Conservation (phyloP, 2,888 invertebrate species). For the Opisthograptis luteolata region DNA sequence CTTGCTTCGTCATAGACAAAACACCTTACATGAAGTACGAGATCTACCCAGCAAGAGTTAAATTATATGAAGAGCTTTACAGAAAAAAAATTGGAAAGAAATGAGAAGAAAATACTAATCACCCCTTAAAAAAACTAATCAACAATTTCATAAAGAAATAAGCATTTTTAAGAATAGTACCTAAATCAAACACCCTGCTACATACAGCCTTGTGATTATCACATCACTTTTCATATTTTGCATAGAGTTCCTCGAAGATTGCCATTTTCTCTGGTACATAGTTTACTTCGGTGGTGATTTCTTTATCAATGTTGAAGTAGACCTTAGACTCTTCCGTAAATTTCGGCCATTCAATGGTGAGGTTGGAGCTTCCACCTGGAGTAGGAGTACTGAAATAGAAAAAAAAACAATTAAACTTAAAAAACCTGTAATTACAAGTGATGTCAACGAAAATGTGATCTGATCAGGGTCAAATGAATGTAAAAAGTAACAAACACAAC, state of each 20-base stretch:
- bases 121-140: too few relatives aligned
- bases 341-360: slow-evolving; percentile 44
- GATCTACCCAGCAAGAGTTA: slow-evolving; percentile 59
- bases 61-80: slow-evolving; percentile 62
- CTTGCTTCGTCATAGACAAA: slow-evolving; percentile 64
- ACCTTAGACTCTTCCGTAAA: slow-evolving; percentile 36
- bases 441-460: too few relatives aligned
- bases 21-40: slow-evolving; percentile 60
- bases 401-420: not conserved
- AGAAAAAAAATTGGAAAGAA: slow-evolving; percentile 35
- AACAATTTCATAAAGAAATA: too few relatives aligned
- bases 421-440: not conserved
- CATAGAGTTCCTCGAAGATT: slow-evolving; percentile 49
- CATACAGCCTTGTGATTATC: too few relatives aligned
- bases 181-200: too few relatives aligned
- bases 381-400: slow-evolving; percentile 50
- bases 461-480: too few relatives aligned
- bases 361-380: slow-evolving; percentile 20
- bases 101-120: not conserved
- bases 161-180: too few relatives aligned
- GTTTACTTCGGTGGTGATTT: slow-evolving; percentile 39
- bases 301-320: slow-evolving; percentile 47
- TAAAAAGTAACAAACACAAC: too few relatives aligned
- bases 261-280: slow-evolving; percentile 51
- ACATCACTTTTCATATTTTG: slow-evolving; percentile 45